phyloP scores from a whole-genome alignment of 2,888 invertebrate species.

The Drosophila incognita region DNA sequence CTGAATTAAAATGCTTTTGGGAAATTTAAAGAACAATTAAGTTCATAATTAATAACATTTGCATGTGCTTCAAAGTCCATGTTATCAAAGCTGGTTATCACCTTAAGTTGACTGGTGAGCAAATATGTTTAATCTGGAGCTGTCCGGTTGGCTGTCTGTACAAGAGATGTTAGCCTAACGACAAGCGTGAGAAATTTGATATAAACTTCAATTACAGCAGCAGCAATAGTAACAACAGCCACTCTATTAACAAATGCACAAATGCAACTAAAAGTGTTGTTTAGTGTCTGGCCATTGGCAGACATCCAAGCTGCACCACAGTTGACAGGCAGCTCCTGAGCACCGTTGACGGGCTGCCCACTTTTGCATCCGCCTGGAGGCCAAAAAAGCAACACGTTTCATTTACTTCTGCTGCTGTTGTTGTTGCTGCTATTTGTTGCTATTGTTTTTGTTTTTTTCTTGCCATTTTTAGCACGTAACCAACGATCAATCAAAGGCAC shows the following conservation, averaged over 20 bases:
- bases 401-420: constrained; percentile 21
- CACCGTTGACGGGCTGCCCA: constrained; percentile 50
- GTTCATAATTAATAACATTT: constrained; percentile 16
- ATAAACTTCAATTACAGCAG: constrained; percentile 57
- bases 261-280: constrained; percentile 79
- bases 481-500: constrained; percentile 74
- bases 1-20: not conserved
- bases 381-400: constrained; percentile 38
- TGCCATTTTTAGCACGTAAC: constrained; percentile 71
- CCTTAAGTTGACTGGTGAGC: constrained; percentile 13
- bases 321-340: constrained; percentile 78
- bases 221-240: constrained; percentile 27
- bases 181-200: constrained; percentile 73
- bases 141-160: not conserved
- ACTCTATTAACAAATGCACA: constrained; percentile 73
- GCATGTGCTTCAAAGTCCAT: not conserved
- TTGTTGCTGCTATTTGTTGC: constrained; percentile 1
- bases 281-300: constrained; percentile 70
- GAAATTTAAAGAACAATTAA: constrained; percentile 8
- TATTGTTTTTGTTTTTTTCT: constrained; percentile 17
- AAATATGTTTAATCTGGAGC: constrained; percentile 22
- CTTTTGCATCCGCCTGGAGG: constrained; percentile 73
- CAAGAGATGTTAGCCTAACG: constrained; percentile 45
- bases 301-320: constrained; percentile 44
- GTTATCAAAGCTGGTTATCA: constrained; percentile 15